Evolutionary conservation across 2,113 vertebrate species (phyloP).

Genomic region (human): DNA sequence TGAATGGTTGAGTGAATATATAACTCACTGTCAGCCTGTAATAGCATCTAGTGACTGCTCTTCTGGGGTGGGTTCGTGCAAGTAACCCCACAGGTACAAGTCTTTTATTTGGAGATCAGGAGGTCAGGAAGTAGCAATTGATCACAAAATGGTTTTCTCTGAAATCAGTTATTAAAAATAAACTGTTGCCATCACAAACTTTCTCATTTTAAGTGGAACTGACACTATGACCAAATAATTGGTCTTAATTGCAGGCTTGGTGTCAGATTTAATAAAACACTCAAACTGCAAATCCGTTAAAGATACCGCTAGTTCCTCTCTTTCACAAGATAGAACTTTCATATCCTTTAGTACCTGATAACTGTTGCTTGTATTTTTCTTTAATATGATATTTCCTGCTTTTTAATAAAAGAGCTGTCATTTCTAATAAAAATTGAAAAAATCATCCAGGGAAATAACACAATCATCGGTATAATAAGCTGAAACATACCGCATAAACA

Average conservation of each 20-base stretch:
- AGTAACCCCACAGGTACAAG: slow-evolving; percentile 34
- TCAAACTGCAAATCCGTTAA: slow-evolving; percentile 73
- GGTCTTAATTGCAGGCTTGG: slow-evolving; percentile 80
- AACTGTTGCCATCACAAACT: slow-evolving; percentile 54
- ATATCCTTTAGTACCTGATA: slow-evolving; percentile 76
- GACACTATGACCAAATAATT: slow-evolving; percentile 85
- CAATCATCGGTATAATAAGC: slow-evolving; percentile 69
- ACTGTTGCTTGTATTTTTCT: slow-evolving; percentile 76
- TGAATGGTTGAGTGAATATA: neutral
- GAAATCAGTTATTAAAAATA: slow-evolving; percentile 70
- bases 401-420: slow-evolving; percentile 88
- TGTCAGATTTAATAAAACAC: slow-evolving; percentile 83
- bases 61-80: neutral
- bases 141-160: slow-evolving; percentile 55
- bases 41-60: slow-evolving; percentile 42
- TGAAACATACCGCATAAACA: slow-evolving; percentile 68
- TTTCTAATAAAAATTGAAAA: slow-evolving; percentile 85
- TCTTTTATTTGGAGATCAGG: slow-evolving; percentile 56
- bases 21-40: neutral
- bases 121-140: slow-evolving; percentile 54
- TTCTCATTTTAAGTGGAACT: slow-evolving; percentile 77
- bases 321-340: slow-evolving; percentile 71
- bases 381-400: slow-evolving; percentile 71
- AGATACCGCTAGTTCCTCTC: slow-evolving; percentile 69
- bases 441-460: slow-evolving; percentile 82